phyloP scores from a whole-genome alignment of 2,113 vertebrate genomes.

The human region GRCh38 chr14:92991001-92991500 shows the following conservation, averaged over 20 bases:
- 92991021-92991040: not conserved
- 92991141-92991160: not conserved
- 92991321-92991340: conserved; percentile 28
- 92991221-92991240: not conserved
- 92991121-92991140: not conserved
- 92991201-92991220: not conserved
- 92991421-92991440: conserved; percentile 15
- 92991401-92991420: not conserved
- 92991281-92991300: not conserved
- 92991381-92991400: conserved; percentile 24
- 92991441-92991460: not conserved
- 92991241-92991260: not conserved
- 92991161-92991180: not conserved
- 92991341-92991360: conserved; percentile 62
- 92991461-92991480: not conserved
- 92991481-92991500: not conserved
- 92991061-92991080: not conserved
- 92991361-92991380: not conserved
- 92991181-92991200: not conserved
- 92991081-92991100: not conserved
- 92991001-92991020: rapidly evolving
- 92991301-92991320: conserved; percentile 52
- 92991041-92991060: not conserved
- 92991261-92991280: not conserved
- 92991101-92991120: not conserved